A percentile compares a stretch with the other conserved stretches of the same genome.
Evolutionary conservation across 2,797 vertebrate species (phyloP).

Genomic region (Microcaecilia unicolor): DNA sequence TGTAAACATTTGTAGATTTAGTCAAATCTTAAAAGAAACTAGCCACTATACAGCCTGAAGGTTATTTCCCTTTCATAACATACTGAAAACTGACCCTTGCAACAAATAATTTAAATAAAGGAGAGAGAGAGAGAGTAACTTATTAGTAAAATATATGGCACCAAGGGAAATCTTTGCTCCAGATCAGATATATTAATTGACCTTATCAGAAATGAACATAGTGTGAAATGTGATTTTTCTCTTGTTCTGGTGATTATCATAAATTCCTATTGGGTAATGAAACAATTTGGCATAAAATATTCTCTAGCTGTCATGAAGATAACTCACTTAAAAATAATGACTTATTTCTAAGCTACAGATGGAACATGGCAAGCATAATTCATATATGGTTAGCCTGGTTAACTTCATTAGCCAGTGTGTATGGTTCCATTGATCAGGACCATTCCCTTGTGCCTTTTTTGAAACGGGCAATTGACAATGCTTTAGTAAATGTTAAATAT

Average conservation of each 20-base stretch:
- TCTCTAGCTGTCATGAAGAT: conserved; percentile 10
- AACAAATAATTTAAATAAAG: too few relatives aligned
- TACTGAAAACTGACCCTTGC: too few relatives aligned
- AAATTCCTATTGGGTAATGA: conserved; percentile 10
- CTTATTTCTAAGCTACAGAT: conserved; percentile 5
- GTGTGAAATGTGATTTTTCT: conserved; percentile 13
- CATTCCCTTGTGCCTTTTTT: too few relatives aligned
- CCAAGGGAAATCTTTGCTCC: neutral
- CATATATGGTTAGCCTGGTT: conserved; percentile 4
- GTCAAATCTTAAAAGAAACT: too few relatives aligned
- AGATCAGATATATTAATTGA: neutral
- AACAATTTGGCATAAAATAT: conserved; percentile 14
- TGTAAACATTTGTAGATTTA: too few relatives aligned
- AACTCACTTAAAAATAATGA: conserved; percentile 16
- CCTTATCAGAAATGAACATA: neutral
- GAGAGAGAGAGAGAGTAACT: too few relatives aligned
- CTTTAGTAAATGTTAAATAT: too few relatives aligned
- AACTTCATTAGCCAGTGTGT: conserved; percentile 12
- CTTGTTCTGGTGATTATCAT: neutral
- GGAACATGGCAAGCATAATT: conserved; percentile 1
- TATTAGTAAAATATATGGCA: neutral
- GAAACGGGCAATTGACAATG: too few relatives aligned
- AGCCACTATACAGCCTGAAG: too few relatives aligned
- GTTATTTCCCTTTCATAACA: too few relatives aligned
- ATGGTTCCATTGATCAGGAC: conserved; percentile 12